Evolutionary conservation across 2,797 vertebrate genomes (phyloP).

Genomic region (Fringilla coelebs): DNA sequence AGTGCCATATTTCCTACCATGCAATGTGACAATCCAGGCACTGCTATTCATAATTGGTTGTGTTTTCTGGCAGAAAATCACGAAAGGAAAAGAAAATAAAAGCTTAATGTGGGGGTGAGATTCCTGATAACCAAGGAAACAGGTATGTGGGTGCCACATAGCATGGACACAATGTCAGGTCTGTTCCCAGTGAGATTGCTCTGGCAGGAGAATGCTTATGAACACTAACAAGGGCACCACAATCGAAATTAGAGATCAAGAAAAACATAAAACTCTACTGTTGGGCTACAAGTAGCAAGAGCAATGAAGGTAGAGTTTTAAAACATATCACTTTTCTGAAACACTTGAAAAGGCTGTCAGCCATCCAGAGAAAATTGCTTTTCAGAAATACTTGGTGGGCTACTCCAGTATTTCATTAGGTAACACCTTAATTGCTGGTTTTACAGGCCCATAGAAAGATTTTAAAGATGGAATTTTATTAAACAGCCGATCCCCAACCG

Average conservation of each 20-base stretch:
- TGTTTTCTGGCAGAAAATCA: background rate
- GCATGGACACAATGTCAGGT: background rate
- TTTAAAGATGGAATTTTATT: background rate
- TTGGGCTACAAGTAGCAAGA: background rate
- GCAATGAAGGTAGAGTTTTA: background rate
- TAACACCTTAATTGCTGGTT: background rate
- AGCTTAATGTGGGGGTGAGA: rapidly evolving
- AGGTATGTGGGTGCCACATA: background rate
- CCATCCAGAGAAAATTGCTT: background rate
- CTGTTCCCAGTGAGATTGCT: background rate
- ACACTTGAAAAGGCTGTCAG: background rate
- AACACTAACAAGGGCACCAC: background rate
- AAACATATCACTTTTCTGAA: background rate
- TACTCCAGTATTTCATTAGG: background rate
- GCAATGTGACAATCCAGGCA: background rate
- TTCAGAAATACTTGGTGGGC: background rate
- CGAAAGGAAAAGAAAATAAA: background rate
- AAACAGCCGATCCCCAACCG: background rate
- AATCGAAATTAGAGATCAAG: background rate
- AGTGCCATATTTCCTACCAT: background rate
- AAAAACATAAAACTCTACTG: background rate
- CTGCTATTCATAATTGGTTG: background rate
- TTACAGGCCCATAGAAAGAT: background rate
- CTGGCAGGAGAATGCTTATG: background rate
- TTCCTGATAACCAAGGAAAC: background rate